Conservation (phyloP, 2,113 vertebrate genomes). For the Tachysurus vachellii region DNA sequence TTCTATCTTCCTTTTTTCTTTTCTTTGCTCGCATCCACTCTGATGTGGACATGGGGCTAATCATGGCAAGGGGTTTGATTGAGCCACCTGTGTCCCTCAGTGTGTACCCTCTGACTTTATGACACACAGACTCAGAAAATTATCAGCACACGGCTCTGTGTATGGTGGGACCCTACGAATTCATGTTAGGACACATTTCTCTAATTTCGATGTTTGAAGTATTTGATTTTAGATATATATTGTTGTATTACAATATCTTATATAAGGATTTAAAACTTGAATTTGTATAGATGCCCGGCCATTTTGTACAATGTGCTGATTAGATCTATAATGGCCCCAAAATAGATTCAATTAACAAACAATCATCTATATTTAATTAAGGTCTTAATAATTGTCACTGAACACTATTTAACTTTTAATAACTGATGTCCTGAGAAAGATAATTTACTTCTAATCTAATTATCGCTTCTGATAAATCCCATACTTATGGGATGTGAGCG, state of each 20-base stretch:
- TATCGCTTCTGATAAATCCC: conserved; percentile 56
- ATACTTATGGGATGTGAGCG: conserved; percentile 55
- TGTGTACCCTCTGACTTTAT: conserved; percentile 45
- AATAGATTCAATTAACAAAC: conserved; percentile 64
- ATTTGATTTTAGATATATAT: background rate
- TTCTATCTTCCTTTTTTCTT: conserved; percentile 38
- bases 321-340: conserved; percentile 42
- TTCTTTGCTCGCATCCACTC: conserved; percentile 26
- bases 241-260: background rate
- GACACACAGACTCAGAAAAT: conserved; percentile 26
- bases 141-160: background rate
- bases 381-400: conserved; percentile 62
- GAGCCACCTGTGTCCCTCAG: conserved; percentile 56
- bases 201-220: background rate
- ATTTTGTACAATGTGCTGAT: background rate
- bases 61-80: conserved; percentile 55
- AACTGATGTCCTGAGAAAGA: conserved; percentile 59
- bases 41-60: conserved; percentile 49
- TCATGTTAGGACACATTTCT: background rate
- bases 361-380: conserved; percentile 66
- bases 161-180: background rate
- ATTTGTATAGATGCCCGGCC: background rate
- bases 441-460: conserved; percentile 66
- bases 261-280: conserved; percentile 18
- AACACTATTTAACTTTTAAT: conserved; percentile 63